A percentile compares a stretch with the other conserved stretches of the same genome.
These are phyloP conservation scores for Osedax frankpressi DNA, from an alignment of 2,888 invertebrate species.

Conservation along the genomic window DNA sequence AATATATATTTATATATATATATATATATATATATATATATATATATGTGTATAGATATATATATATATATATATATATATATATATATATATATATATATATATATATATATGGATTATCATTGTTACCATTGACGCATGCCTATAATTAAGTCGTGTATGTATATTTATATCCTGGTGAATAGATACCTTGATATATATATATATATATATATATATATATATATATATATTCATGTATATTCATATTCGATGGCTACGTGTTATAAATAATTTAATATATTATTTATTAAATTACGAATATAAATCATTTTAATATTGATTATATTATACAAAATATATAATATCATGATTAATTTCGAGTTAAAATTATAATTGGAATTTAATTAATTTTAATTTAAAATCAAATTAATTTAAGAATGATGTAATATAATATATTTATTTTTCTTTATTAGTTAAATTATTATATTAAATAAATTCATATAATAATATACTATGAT, in stretches of 20 bases:
- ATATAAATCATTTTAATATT: no score
- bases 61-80: slow-evolving; percentile 8
- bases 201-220: slow-evolving; percentile 3
- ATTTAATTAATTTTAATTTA: no score
- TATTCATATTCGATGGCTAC: not conserved
- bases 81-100: not conserved
- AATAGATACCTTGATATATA: not conserved
- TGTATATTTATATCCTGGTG: not conserved
- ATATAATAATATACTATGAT: no score
- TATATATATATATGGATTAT: not conserved
- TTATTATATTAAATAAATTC: no score
- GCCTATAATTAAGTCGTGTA: not conserved
- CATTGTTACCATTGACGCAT: no score
- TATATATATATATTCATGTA: not conserved
- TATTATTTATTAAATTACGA: no score
- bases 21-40: slow-evolving; percentile 4
- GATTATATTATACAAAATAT: no score
- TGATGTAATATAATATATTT: no score
- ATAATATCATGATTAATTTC: no score
- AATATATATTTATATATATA: not conserved
- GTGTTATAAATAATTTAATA: not conserved
- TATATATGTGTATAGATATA: slow-evolving; percentile 10
- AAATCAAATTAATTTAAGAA: no score
- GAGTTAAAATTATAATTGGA: no score
- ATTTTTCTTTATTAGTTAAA: no score